These are phyloP conservation scores for Trochalopteron elliotii DNA, from an alignment of 2,113 vertebrate species.

Conservation along the genomic window DNA sequence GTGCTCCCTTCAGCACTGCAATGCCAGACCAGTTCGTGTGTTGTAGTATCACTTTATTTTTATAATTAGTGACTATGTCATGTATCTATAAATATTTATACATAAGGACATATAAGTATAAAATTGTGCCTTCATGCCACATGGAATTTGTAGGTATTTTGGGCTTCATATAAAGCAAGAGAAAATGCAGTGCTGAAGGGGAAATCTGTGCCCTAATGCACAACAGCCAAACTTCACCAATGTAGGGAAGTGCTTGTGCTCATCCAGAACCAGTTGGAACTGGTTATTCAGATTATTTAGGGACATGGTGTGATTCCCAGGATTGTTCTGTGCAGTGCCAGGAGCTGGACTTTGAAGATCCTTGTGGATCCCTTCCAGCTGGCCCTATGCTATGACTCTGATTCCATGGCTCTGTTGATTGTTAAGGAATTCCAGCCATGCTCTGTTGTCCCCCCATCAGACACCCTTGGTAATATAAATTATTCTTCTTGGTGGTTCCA, in stretches of 20 bases:
- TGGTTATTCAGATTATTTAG: not conserved
- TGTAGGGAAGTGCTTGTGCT: rapidly evolving
- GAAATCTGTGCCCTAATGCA: not conserved
- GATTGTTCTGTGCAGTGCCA: not conserved
- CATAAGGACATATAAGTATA: not conserved
- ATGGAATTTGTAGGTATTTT: not conserved
- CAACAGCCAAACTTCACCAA: not conserved
- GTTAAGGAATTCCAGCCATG: not conserved
- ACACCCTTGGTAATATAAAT: not conserved
- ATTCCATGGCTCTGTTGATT: not conserved
- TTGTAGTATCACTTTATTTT: not conserved
- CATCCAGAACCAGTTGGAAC: not conserved
- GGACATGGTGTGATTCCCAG: not conserved
- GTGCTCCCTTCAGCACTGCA: not conserved
- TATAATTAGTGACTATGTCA: not conserved
- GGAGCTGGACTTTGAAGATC: not conserved
- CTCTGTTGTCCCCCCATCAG: not conserved
- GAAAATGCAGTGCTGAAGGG: not conserved
- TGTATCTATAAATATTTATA: not conserved
- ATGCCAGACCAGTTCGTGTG: not conserved
- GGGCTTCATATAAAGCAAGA: not conserved
- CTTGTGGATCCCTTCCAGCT: not conserved
- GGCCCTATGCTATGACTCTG: not conserved
- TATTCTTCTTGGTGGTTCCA: not conserved
- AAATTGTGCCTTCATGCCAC: not conserved